Conservation (phyloP, 2,888 invertebrate species). For the Caenorhabditis sp. region DNA sequence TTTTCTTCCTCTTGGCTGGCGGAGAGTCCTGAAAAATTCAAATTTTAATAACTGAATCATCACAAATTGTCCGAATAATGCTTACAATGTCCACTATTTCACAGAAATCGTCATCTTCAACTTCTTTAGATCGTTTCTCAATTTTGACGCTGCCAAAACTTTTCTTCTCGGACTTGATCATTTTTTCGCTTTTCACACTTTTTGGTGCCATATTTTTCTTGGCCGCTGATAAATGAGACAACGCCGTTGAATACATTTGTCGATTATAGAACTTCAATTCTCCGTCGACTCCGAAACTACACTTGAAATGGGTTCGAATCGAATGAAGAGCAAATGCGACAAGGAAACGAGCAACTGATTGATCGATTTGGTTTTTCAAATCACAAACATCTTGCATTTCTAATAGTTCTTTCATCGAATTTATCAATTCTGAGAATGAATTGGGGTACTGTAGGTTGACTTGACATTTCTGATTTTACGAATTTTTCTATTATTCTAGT, state of each 20-base stretch:
- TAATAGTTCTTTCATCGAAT: background rate
- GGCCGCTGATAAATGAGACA: background rate
- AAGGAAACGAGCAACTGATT: background rate
- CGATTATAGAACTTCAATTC: background rate
- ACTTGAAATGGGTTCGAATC: background rate
- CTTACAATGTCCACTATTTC: slow-evolving; percentile 18
- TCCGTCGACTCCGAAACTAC: background rate
- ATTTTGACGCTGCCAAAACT: slow-evolving; percentile 1
- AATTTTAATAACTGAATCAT: too few relatives aligned
- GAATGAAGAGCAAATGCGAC: background rate
- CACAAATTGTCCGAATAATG: background rate
- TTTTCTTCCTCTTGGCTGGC: background rate
- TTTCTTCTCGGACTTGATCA: slow-evolving; percentile 14
- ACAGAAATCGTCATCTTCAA: slow-evolving; percentile 41
- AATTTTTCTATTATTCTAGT: too few relatives aligned
- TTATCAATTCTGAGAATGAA: background rate
- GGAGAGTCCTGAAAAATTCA: too few relatives aligned
- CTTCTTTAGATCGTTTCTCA: slow-evolving; percentile 10
- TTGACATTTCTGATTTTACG: too few relatives aligned
- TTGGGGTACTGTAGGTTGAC: too few relatives aligned
- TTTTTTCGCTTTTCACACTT: slow-evolving; percentile 28
- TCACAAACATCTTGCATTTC: background rate
- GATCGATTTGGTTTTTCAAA: background rate
- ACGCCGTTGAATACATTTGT: background rate
- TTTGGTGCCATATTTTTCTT: background rate